A percentile compares a stretch with the other conserved stretches of the same genome.
phyloP scores from a whole-genome alignment of 2,113 vertebrate species.

The Bubo bubo region DNA sequence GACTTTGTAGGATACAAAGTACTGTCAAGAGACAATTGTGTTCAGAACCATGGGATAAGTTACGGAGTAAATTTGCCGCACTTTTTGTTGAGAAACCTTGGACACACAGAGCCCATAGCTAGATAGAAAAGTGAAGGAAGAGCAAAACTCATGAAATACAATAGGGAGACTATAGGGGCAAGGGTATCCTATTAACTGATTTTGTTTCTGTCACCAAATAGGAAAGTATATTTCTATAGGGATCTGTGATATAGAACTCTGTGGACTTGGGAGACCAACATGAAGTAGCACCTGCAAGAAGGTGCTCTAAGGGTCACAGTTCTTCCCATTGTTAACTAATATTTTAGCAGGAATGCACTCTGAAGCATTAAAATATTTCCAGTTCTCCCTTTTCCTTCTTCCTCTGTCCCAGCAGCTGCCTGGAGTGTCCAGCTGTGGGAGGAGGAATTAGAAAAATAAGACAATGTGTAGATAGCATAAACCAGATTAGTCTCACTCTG shows the following conservation, averaged over 20 bases:
- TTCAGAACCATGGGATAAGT: background rate
- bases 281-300: background rate
- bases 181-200: background rate
- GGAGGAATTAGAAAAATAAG: background rate
- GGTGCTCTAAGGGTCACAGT: background rate
- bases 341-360: background rate
- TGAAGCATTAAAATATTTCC: background rate
- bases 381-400: background rate
- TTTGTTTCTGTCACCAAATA: background rate
- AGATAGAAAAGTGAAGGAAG: background rate
- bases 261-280: background rate
- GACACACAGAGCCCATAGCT: background rate
- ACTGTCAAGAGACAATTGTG: background rate
- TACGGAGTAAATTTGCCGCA: background rate
- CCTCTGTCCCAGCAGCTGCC: background rate
- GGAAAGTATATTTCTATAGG: background rate
- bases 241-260: background rate
- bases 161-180: background rate
- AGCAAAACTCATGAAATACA: background rate
- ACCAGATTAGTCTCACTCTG: background rate
- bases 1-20: background rate
- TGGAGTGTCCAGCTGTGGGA: background rate
- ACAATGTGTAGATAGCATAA: background rate
- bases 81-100: background rate
- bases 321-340: background rate